Evolutionary conservation across 2,888 invertebrate genomes (phyloP), one percentile per base, ranked within the genome.

Genomic region (Ceraclea dissimilis): DNA sequence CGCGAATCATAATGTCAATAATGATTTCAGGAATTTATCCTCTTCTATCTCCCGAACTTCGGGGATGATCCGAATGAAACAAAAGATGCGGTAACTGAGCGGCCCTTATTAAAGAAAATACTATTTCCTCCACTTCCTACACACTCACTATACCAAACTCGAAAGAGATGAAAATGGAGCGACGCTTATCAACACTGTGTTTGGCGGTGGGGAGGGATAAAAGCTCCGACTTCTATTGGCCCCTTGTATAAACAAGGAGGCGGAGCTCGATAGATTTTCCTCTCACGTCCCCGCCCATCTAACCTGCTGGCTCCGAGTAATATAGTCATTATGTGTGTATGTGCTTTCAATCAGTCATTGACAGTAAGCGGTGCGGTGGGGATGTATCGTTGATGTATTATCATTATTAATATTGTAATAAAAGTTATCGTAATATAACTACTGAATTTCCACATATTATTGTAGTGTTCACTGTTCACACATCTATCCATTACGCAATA

Each of bases 91-190:
- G 48, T 46, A 51, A 48, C 54, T 58, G 54, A 58, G 43, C 33
- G 51, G 54, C 51, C 34, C 51, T 58, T 49, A 58, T 58, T 51
- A 54, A 50, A 20, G 50, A 54, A 50, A 54, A 54, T 47, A 54
- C 20, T 46, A 54, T 21, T 5, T 17, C 21, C 6, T 46, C 46
- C 43, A 52, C 31, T 5, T n/a, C 17, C 16, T 13, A 13, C 13
- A 31, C 46, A 17, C 19, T 54, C 49, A n/a, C 21, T 11, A 8
- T 10, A 22, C 26, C 16, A 13, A 39, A 39, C 13, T n/a, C 10
- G 55, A 55, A 51, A 33, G 55, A 55, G 51, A 55, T 16, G 34
- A 22, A 51, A 33, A 8, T 17, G 18, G 31, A 47, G 26, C 19
- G 17, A 11, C 18, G 31, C 50, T 26, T n/a, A 18, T 39, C 8